Evolutionary conservation across 1,140 invertebrate species (phyloP), one percentile per base, ranked within the genome.

Genomic region (Prorops nasuta): DNA sequence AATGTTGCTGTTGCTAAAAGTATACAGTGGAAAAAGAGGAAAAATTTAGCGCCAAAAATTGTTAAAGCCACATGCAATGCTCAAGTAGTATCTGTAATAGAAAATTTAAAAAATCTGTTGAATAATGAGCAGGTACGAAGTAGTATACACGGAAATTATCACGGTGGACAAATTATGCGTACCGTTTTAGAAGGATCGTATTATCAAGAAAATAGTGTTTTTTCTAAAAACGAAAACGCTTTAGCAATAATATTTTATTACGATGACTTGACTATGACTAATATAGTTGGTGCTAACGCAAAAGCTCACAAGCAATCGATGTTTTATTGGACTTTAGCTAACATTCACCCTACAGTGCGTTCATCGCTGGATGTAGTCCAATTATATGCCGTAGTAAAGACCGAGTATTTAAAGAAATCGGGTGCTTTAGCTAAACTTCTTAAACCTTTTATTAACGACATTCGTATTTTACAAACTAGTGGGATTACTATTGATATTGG

Each of bases 201-300:
- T 50, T 60, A 60, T 39, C 28, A 20, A 20, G 42, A 49, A 34
- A 54, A 51, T 38, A 37, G 43, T 8, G 54, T 57, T 54, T 60
- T 60, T 22, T 28, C 35, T 1, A 43, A 47, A 2, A 41, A 57
- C 40, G n/a, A 16, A 54, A 49, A 54, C 3, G 35, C 50, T 32
- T 34, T 49, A 20, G 46, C 37, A 18, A 49, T 49, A 2, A 49
- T 49, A 20, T 41, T 41, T 20, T 49, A 49, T 35, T 41, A 41
- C 17, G 38, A 49, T 41, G 46, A 49, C 12, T 7, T 49, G 1
- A 14, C 22, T 9, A 32, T 49, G 9, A 24, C 37, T 12, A 49
- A 49, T 41, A n/a, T 24, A 9, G 15, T 49, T 10, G 36, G 37
- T 3, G 37, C 7, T 10, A 18, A 2, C 34, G n/a, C 43, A n/a